Conservation (phyloP, 2,797 vertebrate genomes). For the Garrulus glandarius region DNA sequence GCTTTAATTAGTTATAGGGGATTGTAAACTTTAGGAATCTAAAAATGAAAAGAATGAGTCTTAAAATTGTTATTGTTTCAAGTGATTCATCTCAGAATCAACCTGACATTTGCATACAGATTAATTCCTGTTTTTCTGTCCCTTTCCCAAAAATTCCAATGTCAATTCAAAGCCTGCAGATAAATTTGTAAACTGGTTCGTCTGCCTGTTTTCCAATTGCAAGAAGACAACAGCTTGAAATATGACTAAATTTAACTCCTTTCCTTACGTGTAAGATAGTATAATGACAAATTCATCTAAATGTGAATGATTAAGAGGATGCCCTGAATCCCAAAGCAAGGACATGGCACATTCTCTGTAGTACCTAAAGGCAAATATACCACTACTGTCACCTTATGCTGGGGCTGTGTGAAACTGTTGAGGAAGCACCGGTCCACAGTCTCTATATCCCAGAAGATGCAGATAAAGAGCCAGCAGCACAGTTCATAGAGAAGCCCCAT, state of each 20-base stretch:
- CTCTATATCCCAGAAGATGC: neutral
- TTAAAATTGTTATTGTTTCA: neutral
- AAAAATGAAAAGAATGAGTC: neutral
- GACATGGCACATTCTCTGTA: neutral
- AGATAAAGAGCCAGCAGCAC: neutral
- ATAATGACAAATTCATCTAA: neutral
- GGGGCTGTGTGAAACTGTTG: neutral
- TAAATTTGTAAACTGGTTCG: neutral
- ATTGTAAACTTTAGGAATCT: neutral
- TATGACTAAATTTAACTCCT: neutral
- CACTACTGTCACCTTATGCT: neutral
- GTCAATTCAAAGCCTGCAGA: neutral
- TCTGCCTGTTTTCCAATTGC: neutral
- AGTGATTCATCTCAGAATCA: neutral
- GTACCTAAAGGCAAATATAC: neutral
- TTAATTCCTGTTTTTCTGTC: neutral
- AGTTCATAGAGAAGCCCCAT: neutral
- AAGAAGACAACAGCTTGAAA: neutral
- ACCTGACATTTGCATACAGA: neutral
- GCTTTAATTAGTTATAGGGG: neutral
- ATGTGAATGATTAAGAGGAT: neutral
- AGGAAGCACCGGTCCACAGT: neutral
- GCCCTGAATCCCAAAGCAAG: neutral
- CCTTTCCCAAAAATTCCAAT: neutral
- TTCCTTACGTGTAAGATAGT: neutral